These are phyloP conservation scores for Dicyrtomina minuta DNA, from an alignment of 2,888 invertebrate species.

Conservation along the genomic window DNA sequence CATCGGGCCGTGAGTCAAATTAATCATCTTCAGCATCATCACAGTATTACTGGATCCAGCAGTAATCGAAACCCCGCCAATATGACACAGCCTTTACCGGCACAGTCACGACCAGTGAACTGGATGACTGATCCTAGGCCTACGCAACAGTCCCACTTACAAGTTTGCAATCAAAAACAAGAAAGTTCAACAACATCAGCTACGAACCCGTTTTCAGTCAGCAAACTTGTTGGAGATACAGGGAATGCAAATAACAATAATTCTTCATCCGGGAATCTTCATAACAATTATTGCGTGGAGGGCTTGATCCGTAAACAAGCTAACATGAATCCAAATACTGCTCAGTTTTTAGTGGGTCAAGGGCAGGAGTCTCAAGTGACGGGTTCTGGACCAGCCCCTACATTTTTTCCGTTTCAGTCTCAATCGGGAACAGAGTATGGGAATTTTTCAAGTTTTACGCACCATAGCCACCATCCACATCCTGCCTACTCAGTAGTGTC, in stretches of 20 bases:
- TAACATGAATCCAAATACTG: neutral
- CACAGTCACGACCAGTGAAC: neutral
- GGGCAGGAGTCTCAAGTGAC: neutral
- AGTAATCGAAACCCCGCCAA: neutral
- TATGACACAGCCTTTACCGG: neutral
- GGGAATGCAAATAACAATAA: neutral
- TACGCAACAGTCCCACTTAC: neutral
- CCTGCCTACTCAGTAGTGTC: too few relatives aligned
- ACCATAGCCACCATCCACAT: neutral
- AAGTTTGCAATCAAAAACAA: neutral
- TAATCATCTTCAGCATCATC: too few relatives aligned
- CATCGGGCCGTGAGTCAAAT: too few relatives aligned
- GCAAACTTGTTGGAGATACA: slow-evolving; percentile 25
- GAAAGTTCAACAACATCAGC: neutral
- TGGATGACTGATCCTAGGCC: slow-evolving; percentile 20
- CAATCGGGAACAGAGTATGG: neutral
- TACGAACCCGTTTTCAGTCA: slow-evolving; percentile 30
- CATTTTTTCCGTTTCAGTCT: neutral
- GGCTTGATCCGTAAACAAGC: slow-evolving; percentile 17
- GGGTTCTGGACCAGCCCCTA: neutral
- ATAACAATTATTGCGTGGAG: slow-evolving; percentile 27
- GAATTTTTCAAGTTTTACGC: neutral
- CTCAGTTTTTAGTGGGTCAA: too few relatives aligned
- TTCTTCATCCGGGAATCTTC: neutral
- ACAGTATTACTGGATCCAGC: too few relatives aligned